Evolutionary conservation across 1,140 invertebrate species (phyloP), one percentile per base, ranked within the genome.

Genomic region (Drosophila busckii): DNA sequence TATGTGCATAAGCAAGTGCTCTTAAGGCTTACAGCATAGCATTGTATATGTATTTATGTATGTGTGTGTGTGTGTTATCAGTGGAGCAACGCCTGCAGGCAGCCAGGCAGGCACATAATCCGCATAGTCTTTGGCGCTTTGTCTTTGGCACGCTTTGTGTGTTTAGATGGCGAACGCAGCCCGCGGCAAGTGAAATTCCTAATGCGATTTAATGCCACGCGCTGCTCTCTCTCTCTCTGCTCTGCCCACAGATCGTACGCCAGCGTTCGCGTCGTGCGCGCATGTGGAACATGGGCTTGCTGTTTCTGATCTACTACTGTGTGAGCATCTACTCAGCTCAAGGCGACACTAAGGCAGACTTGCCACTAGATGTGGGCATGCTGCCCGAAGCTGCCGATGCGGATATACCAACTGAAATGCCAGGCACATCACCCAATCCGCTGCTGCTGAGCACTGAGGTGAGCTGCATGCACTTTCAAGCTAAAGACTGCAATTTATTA

Each of bases 281-380:
- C 16, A 63, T 87, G 53, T 86, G 84, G 80, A 85, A 86, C 49
- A 85, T 87, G 85, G 85, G 85, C 8, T 35, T 87, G 16, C 31
- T 87, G 2, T 86, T 87, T 52, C 52, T 87, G 7, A 87, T 87
- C 32, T 87, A 87, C 42, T 82, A 83, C 35, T 83, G 71, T 23
- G 84, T 87, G 6, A 70, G 66, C 49, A 62, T 87, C 15, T 87
- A 87, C 15, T 85, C 85, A 32, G 84, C 84, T 28, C 84, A 69
- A 17, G 70, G 70, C 1, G 78, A 82, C 5, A 31, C 48, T 1
- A 82, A 70, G 35, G 38, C 31, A 1, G 12, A 46, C 0, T 22
- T 80, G 20, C 59, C 69, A 0, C 28, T 68, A 12, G 70, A 70
- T 4, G 68, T 73, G 23, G 61, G 59, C 34, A 28, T 32, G 8